Percentiles rank a stretch among this genome's conserved stretches.
phyloP scores from a whole-genome alignment of 2,797 vertebrate species.

The Crax fasciolata region DNA sequence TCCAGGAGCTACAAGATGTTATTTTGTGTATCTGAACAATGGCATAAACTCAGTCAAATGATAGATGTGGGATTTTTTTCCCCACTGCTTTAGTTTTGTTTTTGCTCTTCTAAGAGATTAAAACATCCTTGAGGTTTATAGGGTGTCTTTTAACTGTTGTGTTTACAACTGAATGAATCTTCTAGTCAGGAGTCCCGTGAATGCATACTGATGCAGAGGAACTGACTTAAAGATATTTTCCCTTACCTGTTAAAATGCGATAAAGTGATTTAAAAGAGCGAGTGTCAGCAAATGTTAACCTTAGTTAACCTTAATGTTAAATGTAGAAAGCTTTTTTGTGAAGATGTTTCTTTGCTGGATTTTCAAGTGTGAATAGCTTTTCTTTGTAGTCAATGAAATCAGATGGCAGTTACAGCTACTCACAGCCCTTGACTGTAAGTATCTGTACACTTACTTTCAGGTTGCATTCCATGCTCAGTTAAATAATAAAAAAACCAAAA shows the following conservation, averaged over 20 bases:
- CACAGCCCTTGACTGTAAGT: slow-evolving; percentile 24
- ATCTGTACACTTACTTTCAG: slow-evolving; percentile 9
- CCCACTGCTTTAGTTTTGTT: neutral
- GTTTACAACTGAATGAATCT: neutral
- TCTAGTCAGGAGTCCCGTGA: neutral
- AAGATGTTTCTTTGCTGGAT: slow-evolving; percentile 46
- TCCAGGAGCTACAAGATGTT: neutral
- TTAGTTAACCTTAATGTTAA: slow-evolving; percentile 28
- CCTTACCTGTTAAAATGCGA: neutral
- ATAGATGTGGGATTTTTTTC: neutral
- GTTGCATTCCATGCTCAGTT: neutral
- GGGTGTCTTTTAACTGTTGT: neutral
- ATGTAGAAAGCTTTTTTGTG: slow-evolving; percentile 39
- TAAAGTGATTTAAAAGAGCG: slow-evolving; percentile 30
- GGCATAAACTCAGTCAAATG: neutral
- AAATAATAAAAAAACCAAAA: neutral
- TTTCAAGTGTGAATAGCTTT: slow-evolving; percentile 33
- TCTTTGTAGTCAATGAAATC: slow-evolving; percentile 40
- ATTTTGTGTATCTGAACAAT: neutral
- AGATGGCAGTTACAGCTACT: slow-evolving; percentile 24
- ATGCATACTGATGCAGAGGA: slow-evolving; percentile 35
- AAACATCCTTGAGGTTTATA: no score
- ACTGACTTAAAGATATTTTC: neutral
- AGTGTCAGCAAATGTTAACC: slow-evolving; percentile 14
- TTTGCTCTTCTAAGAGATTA: neutral